Percentiles rank a stretch among this genome's conserved stretches.
Evolutionary conservation across 2,797 vertebrate species (phyloP).

Genomic region (Carduelis carduelis): DNA sequence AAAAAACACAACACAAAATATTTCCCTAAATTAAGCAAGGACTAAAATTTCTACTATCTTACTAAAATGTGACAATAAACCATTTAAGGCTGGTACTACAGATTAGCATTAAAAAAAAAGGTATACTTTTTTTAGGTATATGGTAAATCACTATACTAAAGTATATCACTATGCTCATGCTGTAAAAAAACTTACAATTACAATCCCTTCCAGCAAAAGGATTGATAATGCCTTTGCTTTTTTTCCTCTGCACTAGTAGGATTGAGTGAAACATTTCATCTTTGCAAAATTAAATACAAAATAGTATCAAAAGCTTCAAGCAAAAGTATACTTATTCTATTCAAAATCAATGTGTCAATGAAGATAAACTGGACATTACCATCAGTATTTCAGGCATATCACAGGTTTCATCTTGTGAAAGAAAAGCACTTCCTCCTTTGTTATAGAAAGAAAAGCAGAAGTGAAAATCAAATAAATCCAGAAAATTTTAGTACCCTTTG

Average conservation of each 20-base stretch:
- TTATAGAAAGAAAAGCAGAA: background rate
- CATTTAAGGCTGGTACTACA: background rate
- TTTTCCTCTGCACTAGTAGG: background rate
- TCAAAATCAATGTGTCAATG: background rate
- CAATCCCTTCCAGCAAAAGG: background rate
- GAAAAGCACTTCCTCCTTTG: background rate
- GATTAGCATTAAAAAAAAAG: background rate
- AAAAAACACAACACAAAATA: background rate
- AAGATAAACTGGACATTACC: background rate
- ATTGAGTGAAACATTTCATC: background rate
- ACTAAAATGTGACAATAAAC: background rate
- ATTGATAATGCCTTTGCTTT: background rate
- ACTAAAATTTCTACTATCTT: background rate
- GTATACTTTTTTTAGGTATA: too few relatives aligned
- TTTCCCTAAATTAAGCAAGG: background rate
- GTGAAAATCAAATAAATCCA: background rate
- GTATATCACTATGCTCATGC: background rate
- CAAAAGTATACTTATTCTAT: background rate
- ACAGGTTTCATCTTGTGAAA: background rate
- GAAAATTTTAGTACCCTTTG: background rate
- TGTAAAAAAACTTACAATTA: background rate
- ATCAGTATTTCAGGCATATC: constrained; percentile 50
- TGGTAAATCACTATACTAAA: background rate
- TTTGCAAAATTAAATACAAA: background rate
- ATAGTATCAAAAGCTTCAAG: background rate